phyloP scores from a whole-genome alignment of 2,113 vertebrate species.

The Camelus dromedarius region DNA sequence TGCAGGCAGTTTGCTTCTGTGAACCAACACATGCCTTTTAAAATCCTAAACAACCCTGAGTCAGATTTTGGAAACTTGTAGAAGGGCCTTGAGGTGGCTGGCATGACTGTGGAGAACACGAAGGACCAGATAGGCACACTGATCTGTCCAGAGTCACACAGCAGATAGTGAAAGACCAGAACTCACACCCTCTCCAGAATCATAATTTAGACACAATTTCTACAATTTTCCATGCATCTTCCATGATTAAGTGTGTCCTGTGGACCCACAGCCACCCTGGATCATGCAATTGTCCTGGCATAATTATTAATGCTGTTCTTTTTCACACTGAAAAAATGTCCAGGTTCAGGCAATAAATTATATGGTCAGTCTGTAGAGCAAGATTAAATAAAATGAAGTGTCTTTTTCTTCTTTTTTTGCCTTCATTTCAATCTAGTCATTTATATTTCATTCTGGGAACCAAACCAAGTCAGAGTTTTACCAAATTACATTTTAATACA shows the following conservation, averaged over 20 bases:
- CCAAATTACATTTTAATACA: neutral
- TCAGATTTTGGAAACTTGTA: neutral
- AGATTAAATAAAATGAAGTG: neutral
- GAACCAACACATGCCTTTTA: neutral
- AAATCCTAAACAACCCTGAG: neutral
- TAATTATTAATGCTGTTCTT: neutral
- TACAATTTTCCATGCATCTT: neutral
- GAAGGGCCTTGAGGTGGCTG: neutral
- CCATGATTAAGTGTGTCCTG: neutral
- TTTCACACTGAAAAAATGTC: neutral
- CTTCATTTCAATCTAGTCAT: neutral
- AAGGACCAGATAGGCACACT: neutral
- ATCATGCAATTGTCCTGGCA: neutral
- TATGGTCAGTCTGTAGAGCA: too few relatives aligned
- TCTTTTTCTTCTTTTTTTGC: neutral
- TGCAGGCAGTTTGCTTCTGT: neutral
- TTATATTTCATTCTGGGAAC: conserved; percentile 33
- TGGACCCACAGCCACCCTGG: neutral
- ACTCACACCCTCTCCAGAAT: neutral
- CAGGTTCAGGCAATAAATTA: neutral
- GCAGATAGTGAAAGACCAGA: neutral
- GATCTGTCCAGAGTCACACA: neutral
- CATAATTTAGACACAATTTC: neutral
- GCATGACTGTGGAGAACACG: neutral
- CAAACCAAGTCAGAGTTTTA: conserved; percentile 1